These are phyloP conservation scores for Papilio polyxenes DNA, from an alignment of 1,140 invertebrate genomes.

Conservation along the genomic window DNA sequence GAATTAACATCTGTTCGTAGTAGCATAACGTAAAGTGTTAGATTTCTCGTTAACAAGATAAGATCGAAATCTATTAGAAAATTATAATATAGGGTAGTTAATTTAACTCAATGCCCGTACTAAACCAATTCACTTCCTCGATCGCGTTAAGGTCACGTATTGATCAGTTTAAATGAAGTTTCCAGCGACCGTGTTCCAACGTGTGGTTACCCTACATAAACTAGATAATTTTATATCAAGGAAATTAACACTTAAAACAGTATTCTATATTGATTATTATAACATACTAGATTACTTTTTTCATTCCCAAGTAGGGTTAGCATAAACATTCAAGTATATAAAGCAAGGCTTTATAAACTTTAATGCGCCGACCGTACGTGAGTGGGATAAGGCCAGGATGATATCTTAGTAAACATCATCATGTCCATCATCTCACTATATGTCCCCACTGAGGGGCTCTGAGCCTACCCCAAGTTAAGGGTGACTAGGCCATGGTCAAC, in stretches of 20 bases:
- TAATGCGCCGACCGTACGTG: no score
- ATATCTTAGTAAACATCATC: no score
- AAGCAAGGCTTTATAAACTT: no score
- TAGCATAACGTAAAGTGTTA: constrained; percentile 1
- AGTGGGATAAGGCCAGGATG: no score
- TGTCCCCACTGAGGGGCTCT: no score
- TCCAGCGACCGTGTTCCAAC: background rate
- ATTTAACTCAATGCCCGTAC: background rate
- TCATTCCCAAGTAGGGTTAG: no score
- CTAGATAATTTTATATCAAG: background rate
- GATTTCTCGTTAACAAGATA: constrained; percentile 5
- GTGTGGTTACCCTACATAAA: constrained; percentile 24
- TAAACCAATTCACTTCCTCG: background rate
- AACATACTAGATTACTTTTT: no score
- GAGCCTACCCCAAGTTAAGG: no score
- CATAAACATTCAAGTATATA: no score
- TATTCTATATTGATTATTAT: background rate
- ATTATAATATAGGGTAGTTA: background rate
- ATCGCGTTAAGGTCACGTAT: constrained; percentile 1
- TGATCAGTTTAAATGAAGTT: constrained; percentile 22
- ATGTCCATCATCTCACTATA: no score
- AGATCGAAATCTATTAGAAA: constrained; percentile 1
- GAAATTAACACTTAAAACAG: background rate
- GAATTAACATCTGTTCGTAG: background rate
- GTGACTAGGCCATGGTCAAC: no score